Evolutionary conservation across 2,113 vertebrate genomes (phyloP).

Genomic region (Nanorana parkeri): DNA sequence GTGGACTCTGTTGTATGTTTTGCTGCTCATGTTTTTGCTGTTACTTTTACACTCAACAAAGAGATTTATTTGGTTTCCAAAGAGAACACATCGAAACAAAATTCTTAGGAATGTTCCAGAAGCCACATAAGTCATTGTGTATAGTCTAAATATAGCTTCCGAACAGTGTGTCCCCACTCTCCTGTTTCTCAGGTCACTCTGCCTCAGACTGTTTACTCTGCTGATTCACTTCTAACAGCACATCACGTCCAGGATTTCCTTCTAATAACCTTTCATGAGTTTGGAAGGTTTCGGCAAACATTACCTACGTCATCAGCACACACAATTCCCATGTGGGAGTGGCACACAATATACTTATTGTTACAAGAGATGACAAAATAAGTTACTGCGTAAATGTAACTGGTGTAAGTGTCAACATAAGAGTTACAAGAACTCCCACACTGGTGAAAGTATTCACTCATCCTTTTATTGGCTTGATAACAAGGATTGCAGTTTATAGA

Average conservation of each 20-base stretch:
- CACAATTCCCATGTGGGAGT: conserved; percentile 22
- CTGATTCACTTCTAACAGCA: conserved; percentile 37
- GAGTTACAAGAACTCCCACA: background rate
- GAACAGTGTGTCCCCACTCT: conserved; percentile 21
- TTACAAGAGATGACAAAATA: conserved; percentile 15
- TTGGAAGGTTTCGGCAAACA: conserved; percentile 14
- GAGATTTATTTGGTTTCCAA: background rate
- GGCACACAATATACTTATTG: conserved; percentile 16
- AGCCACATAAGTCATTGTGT: background rate
- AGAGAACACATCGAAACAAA: background rate
- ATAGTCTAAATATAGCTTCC: conserved; percentile 9
- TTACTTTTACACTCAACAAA: background rate
- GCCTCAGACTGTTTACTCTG: conserved; percentile 26
- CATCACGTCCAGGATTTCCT: conserved; percentile 29
- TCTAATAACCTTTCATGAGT: conserved; percentile 35
- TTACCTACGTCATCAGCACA: background rate
- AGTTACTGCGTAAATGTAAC: background rate
- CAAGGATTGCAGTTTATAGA: too few relatives aligned
- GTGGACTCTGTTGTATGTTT: background rate
- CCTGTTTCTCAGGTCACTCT: background rate
- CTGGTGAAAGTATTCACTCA: background rate
- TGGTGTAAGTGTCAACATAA: background rate
- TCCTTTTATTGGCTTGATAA: too few relatives aligned
- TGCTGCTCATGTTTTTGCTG: background rate
- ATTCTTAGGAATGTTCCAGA: background rate